phyloP scores from a whole-genome alignment of 2,113 vertebrate species.

The Atractosteus spatula region DNA sequence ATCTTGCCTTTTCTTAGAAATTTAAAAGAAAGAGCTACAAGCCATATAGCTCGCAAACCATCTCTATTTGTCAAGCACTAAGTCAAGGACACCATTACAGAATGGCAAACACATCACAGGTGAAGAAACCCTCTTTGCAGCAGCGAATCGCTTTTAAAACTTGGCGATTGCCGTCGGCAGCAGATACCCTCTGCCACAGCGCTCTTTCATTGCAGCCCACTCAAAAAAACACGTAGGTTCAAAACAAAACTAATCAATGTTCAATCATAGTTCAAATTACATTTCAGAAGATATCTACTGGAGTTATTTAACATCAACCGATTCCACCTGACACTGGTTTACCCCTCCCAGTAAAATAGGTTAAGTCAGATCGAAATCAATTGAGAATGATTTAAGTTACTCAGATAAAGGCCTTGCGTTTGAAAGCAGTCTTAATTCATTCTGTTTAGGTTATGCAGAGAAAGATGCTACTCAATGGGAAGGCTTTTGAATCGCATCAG shows the following conservation, averaged over 20 bases:
- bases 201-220: too few species aligned
- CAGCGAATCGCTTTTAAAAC: too few species aligned
- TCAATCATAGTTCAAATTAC: background rate
- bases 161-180: too few species aligned
- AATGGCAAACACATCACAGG: too few species aligned
- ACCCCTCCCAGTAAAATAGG: background rate
- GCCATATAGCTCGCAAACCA: too few species aligned
- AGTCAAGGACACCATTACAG: too few species aligned
- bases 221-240: too few species aligned
- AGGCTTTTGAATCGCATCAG: background rate
- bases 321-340: background rate
- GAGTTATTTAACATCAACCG: background rate
- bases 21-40: too few species aligned
- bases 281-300: background rate
- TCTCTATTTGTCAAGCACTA: too few species aligned
- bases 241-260: background rate
- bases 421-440: background rate
- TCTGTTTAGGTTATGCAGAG: background rate
- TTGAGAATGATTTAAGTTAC: constrained; percentile 1
- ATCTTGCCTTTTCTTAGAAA: too few species aligned
- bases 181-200: too few species aligned
- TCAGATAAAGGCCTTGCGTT: background rate
- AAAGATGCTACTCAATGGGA: background rate
- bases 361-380: constrained; percentile 2
- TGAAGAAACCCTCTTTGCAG: too few species aligned